Percentiles rank a stretch among this genome's conserved stretches.
Conservation (phyloP, 2,797 vertebrate genomes). For the Falco cherrug region DNA sequence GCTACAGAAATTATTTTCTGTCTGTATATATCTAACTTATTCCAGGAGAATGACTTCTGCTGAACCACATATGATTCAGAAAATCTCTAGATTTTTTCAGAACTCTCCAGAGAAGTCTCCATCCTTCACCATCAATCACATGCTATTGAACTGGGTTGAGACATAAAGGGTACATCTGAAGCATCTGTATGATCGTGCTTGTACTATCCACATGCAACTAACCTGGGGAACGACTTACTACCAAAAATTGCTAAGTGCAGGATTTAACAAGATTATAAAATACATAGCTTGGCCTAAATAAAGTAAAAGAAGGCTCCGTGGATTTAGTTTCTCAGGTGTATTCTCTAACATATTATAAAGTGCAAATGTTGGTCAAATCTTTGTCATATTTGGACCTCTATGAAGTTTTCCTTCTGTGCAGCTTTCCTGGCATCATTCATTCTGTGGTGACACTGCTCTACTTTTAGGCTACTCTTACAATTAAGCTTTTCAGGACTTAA, state of each 20-base stretch:
- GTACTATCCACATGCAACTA: background rate
- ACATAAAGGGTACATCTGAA: background rate
- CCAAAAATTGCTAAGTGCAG: fast-evolving
- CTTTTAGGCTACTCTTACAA: background rate
- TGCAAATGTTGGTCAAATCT: background rate
- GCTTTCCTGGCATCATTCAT: background rate
- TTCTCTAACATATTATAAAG: background rate
- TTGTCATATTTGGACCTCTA: background rate
- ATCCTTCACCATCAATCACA: background rate
- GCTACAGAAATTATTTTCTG: background rate
- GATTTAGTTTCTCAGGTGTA: background rate
- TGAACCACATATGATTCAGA: background rate
- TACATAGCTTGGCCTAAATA: background rate
- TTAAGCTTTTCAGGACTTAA: background rate
- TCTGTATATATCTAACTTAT: background rate
- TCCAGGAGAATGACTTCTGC: background rate
- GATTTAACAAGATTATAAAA: background rate
- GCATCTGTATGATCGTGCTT: fast-evolving
- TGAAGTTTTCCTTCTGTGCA: background rate
- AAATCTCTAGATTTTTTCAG: background rate
- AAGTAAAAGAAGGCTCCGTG: background rate
- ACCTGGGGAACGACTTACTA: background rate
- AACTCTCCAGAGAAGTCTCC: background rate
- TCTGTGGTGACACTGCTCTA: background rate
- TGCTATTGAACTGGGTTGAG: background rate